A percentile compares a stretch with the other conserved stretches of the same genome.
Conservation (phyloP, 2,888 invertebrate species). For the Ormyrus nitidulus region DNA sequence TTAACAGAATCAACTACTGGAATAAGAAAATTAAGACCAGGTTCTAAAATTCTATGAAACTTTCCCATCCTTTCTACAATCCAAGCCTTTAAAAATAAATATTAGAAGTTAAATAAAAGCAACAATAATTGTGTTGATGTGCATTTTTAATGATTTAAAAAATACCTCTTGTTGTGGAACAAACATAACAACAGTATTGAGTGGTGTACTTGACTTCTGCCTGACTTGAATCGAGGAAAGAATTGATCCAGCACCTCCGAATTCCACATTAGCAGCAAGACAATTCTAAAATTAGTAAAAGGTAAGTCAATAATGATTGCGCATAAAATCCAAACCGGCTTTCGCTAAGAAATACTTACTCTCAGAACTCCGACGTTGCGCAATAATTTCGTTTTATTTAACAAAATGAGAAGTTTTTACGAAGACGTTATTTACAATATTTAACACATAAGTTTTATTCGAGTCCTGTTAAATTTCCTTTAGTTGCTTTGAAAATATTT, state of each 20-base stretch:
- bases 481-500: neutral
- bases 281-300: conserved; percentile 32
- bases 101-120: conserved; percentile 20
- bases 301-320: conserved; percentile 2
- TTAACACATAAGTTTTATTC: neutral
- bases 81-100: conserved; percentile 85
- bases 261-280: conserved; percentile 52
- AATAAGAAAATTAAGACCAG: conserved; percentile 94
- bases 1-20: conserved; percentile 95
- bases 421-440: conserved; percentile 16
- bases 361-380: conserved; percentile 52
- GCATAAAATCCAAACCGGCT: conserved; percentile 41
- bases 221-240: conserved; percentile 65
- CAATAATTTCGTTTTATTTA: conserved; percentile 56
- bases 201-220: conserved; percentile 81
- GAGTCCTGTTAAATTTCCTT: too few relatives aligned
- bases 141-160: conserved; percentile 7
- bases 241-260: conserved; percentile 36
- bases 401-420: conserved; percentile 30
- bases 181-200: conserved; percentile 96
- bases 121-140: conserved; percentile 9
- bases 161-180: conserved; percentile 98
- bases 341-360: conserved; percentile 40
- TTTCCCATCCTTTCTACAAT: conserved; percentile 99
- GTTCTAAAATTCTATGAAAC: conserved; percentile 94